A percentile compares a stretch with the other conserved stretches of the same genome.
Conservation (phyloP, 1,140 invertebrate species). For the Pogonomyrmex californicus region DNA sequence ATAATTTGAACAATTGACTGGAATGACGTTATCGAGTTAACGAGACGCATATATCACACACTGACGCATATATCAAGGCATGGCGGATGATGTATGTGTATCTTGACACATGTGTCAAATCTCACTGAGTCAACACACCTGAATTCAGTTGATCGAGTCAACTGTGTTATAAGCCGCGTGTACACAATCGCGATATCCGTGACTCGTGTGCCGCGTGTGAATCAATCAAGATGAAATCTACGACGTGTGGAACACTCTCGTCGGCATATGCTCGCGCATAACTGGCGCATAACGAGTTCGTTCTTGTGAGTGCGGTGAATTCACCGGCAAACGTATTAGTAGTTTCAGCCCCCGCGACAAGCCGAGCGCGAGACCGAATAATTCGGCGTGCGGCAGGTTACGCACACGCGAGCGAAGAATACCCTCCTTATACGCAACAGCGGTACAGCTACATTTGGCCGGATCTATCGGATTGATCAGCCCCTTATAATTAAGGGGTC, state of each 20-base stretch:
- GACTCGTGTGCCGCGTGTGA: neutral
- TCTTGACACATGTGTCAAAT: conserved; percentile 49
- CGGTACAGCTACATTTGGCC: conserved; percentile 56
- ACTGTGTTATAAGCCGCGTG: conserved; percentile 6
- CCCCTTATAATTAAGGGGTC: conserved; percentile 72
- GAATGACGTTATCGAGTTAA: conserved; percentile 33
- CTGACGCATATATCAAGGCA: conserved; percentile 11
- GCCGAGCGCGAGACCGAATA: neutral
- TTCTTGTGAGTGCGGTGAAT: neutral
- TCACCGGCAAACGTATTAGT: neutral
- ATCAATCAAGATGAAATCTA: conserved; percentile 32
- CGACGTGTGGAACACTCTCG: neutral
- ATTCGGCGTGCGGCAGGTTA: conserved; percentile 21
- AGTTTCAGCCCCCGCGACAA: neutral
- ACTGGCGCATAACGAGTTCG: neutral
- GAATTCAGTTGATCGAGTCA: conserved; percentile 48
- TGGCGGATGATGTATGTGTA: neutral
- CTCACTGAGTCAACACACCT: conserved; percentile 39
- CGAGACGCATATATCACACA: neutral
- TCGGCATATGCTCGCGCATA: conserved; percentile 4
- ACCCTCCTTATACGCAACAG: neutral
- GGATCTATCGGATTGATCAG: conserved; percentile 71
- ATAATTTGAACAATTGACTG: conserved; percentile 1
- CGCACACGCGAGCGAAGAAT: conserved; percentile 7
- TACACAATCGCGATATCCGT: conserved; percentile 28